Evolutionary conservation across 2,113 vertebrate species (phyloP).

Genomic region (Camelus dromedarius): DNA sequence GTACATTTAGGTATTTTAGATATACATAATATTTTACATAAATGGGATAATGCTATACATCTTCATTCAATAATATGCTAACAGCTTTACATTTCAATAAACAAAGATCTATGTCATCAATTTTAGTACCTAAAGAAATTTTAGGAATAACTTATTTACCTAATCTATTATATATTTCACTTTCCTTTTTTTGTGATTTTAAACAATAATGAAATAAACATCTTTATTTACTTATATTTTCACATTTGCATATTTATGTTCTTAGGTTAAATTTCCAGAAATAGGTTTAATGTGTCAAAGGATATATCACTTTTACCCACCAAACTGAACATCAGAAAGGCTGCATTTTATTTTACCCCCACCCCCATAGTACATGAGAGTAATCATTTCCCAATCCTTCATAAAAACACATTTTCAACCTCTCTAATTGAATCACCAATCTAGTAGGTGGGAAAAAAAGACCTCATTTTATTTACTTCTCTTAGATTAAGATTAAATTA

Average conservation of each 20-base stretch:
- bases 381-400: not conserved
- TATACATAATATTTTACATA: not conserved
- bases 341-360: not conserved
- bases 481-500: not conserved
- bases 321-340: not conserved
- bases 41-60: not conserved
- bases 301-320: not conserved
- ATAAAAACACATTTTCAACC: not conserved
- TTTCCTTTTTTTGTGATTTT: not conserved
- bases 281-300: not conserved
- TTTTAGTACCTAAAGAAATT: not conserved
- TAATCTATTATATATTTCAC: not conserved
- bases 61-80: not conserved
- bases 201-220: not conserved
- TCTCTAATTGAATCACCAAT: not conserved
- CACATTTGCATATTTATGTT: not conserved
- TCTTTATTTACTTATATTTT: constrained; percentile 22
- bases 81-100: not conserved
- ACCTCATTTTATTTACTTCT: not conserved
- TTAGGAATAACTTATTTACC: not conserved
- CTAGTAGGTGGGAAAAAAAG: not conserved
- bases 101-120: not conserved
- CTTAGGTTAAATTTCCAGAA: not conserved
- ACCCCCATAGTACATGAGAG: not conserved
- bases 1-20: not conserved